Percentiles rank a stretch among this genome's conserved stretches.
Evolutionary conservation across 1,140 invertebrate species (phyloP).

Genomic region (Nomia melanderi): DNA sequence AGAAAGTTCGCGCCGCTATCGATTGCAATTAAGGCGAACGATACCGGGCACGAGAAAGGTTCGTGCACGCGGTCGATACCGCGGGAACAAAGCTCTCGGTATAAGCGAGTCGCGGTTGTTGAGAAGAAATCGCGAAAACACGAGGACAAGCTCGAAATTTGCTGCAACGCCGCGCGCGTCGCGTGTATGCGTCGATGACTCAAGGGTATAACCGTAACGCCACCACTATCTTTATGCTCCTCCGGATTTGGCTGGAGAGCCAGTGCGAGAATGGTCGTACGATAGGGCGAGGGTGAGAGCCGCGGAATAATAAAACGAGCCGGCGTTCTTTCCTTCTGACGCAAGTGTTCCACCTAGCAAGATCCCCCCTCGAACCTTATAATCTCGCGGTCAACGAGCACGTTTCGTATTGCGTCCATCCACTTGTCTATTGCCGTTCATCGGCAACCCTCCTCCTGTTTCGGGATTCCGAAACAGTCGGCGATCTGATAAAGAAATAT

Average conservation of each 20-base stretch:
- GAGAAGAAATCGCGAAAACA: too few species aligned
- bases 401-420: conserved; percentile 6
- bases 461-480: too few species aligned
- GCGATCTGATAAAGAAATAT: too few species aligned
- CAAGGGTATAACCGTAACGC: conserved; percentile 3
- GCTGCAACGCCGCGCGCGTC: too few species aligned
- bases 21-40: conserved; percentile 30
- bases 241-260: conserved; percentile 32
- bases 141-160: background rate
- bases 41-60: conserved; percentile 13
- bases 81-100: too few species aligned
- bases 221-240: conserved; percentile 30
- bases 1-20: conserved; percentile 27
- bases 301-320: conserved; percentile 29
- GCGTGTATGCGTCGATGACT: conserved; percentile 17
- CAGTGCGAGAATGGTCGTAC: conserved; percentile 36
- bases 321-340: background rate
- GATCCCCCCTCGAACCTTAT: background rate
- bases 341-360: background rate
- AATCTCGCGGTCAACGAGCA: background rate
- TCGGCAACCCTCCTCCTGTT: too few species aligned
- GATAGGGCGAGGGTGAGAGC: conserved; percentile 54
- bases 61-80: conserved; percentile 33
- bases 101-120: too few species aligned
- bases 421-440: background rate